Evolutionary conservation across 2,113 vertebrate genomes (phyloP).

Genomic region (Hippocampus abdominalis): DNA sequence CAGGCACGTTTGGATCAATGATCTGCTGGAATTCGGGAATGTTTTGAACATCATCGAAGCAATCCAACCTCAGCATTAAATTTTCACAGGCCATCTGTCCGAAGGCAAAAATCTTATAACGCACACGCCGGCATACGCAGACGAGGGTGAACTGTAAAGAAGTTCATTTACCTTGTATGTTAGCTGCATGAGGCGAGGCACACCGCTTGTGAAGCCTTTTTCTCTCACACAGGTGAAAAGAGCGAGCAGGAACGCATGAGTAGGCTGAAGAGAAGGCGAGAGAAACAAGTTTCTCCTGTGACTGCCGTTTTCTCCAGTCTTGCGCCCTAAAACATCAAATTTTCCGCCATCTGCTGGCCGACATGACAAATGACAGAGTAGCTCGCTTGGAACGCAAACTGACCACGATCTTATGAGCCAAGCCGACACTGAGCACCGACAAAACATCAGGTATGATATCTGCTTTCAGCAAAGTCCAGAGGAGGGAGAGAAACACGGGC

Average conservation of each 20-base stretch:
- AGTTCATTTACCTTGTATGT: slow-evolving; percentile 78
- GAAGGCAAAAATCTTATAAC: slow-evolving; percentile 4
- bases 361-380: not conserved
- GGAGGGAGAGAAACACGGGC: slow-evolving; percentile 74
- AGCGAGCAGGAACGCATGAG: slow-evolving; percentile 74
- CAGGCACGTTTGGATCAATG: slow-evolving; percentile 60
- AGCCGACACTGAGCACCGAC: slow-evolving; percentile 70
- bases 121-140: not conserved
- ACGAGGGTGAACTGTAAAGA: too few relatives aligned
- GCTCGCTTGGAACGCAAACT: slow-evolving; percentile 48
- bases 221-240: slow-evolving; percentile 80
- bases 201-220: slow-evolving; percentile 61
- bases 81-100: slow-evolving; percentile 77
- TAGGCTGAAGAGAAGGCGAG: slow-evolving; percentile 71
- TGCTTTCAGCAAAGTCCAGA: slow-evolving; percentile 74
- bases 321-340: not conserved
- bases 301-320: too few relatives aligned
- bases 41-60: slow-evolving; percentile 74
- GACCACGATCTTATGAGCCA: slow-evolving; percentile 77
- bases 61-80: slow-evolving; percentile 72
- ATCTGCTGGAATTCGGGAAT: slow-evolving; percentile 72
- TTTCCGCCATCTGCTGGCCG: slow-evolving; percentile 4
- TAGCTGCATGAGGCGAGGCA: slow-evolving; percentile 76
- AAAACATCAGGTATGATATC: slow-evolving; percentile 77
- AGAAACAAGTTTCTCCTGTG: not conserved